Percentiles rank a stretch among this genome's conserved stretches.
Conservation (phyloP, 2,113 vertebrate species). For the Elephas maximus region DNA sequence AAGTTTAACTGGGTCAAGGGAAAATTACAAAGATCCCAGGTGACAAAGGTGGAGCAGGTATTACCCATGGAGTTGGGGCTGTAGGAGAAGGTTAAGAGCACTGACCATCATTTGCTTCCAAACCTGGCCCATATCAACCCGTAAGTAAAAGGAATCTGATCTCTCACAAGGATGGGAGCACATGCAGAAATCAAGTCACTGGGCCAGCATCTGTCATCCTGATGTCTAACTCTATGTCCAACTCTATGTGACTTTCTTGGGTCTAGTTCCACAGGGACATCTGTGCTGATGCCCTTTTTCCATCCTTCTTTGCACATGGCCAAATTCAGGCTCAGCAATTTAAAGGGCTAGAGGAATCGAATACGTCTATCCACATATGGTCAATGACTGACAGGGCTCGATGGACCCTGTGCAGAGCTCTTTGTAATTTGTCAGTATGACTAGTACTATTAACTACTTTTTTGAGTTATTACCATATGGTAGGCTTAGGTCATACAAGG, state of each 20-base stretch:
- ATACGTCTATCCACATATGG: conserved; percentile 5
- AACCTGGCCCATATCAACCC: neutral
- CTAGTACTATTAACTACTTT: neutral
- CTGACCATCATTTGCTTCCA: neutral
- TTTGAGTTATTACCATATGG: neutral
- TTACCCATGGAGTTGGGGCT: too few species aligned
- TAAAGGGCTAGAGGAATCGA: neutral
- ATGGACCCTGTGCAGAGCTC: neutral
- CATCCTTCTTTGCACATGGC: neutral
- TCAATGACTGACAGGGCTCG: conserved; percentile 37
- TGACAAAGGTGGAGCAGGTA: neutral
- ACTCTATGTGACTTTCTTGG: neutral
- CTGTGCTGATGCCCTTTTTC: neutral
- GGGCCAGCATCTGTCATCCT: neutral
- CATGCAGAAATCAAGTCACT: neutral
- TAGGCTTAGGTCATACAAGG: neutral
- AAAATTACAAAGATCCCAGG: neutral
- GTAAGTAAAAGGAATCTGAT: neutral
- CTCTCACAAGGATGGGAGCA: neutral
- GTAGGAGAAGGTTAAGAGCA: neutral
- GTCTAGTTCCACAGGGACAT: neutral
- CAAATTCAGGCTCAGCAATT: neutral
- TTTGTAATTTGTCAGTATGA: conserved; percentile 50
- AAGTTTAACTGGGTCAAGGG: neutral
- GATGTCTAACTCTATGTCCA: neutral